Evolutionary conservation across 2,113 vertebrate species (phyloP), one percentile per base, ranked within the genome.

Genomic region (Myrmophylax atrothorax): DNA sequence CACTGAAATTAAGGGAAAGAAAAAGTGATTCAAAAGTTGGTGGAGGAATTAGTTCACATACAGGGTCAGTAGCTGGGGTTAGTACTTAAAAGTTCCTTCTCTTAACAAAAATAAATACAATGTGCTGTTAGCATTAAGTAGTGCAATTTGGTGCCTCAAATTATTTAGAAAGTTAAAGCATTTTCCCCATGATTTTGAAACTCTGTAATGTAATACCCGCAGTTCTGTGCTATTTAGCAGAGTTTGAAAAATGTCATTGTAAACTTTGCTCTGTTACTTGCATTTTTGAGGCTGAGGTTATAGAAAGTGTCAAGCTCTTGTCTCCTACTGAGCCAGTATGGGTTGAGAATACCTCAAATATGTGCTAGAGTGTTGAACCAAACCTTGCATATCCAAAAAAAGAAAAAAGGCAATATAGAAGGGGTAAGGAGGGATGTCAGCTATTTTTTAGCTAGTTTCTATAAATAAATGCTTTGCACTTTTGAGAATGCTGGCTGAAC

Each of bases 41-140:
- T 77, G 76, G 93, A 91, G 26, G 67, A 95, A 83, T 90, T 96
- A 87, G 75, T 78, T 95, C 22, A 22, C 0, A 3, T 75, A 88
- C 88, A 84, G 83, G 84, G 90, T 90, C 92, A 92, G 60, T 90
- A 80, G 79, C 44, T 66, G 47, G 56, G 68, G 22, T 84, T 95
- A 81, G 47, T 64, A 80, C 76, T 93, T 92, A 77, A 77, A 94
- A 77, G 76, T 86, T 93, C 28, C 23, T 90, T 90, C 47, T 92
- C 56, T 76, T 74, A 64, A 76, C 44, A 82, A 91, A 93, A 91
- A 96, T 82, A 96, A 91, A 88, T 75, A 75, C 33, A 53, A 29
- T 10, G 14, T 88, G 76, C 19, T 46, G 59, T 91, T 84, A 94
- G 29, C 53, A 44, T 91, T 93, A 90, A 95, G 79, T 91, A 85